Evolutionary conservation across 2,888 invertebrate genomes (phyloP).

Genomic region (Apamea monoglypha): DNA sequence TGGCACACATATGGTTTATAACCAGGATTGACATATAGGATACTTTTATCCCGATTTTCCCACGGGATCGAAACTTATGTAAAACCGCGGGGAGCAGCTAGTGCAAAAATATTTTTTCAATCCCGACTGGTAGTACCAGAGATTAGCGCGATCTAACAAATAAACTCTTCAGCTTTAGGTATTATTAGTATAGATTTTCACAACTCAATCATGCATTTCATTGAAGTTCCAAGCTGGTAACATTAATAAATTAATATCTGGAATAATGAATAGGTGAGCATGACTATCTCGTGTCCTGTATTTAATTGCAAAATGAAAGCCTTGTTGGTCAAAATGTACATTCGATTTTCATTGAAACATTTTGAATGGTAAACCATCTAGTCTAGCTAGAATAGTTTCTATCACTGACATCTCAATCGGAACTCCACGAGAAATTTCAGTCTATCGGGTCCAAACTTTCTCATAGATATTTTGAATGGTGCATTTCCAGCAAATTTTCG

Average conservation of each 20-base stretch:
- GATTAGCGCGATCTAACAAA: not conserved
- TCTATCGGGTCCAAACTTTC: constrained; percentile 66
- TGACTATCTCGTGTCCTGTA: not conserved
- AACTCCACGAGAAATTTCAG: constrained; percentile 67
- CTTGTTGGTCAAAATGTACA: constrained; percentile 8
- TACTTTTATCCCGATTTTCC: no score
- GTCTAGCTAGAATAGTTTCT: constrained; percentile 52
- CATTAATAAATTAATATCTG: not conserved
- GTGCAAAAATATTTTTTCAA: not conserved
- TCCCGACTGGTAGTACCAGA: not conserved
- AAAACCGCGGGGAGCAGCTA: no score
- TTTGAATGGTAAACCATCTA: constrained; percentile 26
- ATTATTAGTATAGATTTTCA: not conserved
- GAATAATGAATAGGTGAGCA: not conserved
- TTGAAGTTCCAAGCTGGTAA: not conserved
- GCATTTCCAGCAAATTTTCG: constrained; percentile 61
- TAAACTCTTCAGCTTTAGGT: not conserved
- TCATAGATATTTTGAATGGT: constrained; percentile 63
- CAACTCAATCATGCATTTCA: not conserved
- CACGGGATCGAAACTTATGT: no score
- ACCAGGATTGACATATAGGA: no score
- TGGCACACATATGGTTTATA: no score
- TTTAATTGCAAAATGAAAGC: constrained; percentile 7
- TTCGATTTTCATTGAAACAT: constrained; percentile 35
- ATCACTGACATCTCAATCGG: constrained; percentile 64